phyloP scores from a whole-genome alignment of 2,888 invertebrate genomes.

The Tachina fera region DNA sequence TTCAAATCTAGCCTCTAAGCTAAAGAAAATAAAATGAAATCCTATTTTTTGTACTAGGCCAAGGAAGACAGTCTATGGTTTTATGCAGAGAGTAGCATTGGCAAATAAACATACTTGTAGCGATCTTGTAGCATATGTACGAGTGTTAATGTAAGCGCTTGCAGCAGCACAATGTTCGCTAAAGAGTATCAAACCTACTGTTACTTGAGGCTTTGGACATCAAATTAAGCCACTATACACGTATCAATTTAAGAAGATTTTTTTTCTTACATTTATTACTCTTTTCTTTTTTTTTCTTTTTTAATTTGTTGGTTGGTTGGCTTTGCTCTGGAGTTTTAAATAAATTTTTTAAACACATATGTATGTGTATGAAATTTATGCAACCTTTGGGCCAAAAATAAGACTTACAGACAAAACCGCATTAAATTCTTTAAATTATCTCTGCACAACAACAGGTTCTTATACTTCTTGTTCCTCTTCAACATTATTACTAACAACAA shows the following conservation, averaged over 20 bases:
- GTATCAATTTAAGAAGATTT: constrained; percentile 10
- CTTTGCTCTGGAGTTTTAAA: not conserved
- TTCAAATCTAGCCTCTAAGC: constrained; percentile 27
- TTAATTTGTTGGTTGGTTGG: not conserved
- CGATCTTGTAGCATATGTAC: constrained; percentile 19
- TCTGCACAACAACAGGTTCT: constrained; percentile 66
- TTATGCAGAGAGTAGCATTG: not conserved
- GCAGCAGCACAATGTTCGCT: not conserved
- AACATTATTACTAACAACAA: not conserved
- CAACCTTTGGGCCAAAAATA: constrained; percentile 48
- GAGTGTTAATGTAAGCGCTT: not conserved
- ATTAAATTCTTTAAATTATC: constrained; percentile 54
- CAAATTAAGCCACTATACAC: constrained; percentile 62
- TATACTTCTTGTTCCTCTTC: constrained; percentile 1
- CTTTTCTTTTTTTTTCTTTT: not conserved
- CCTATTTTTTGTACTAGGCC: not conserved
- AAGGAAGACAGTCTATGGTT: constrained; percentile 5
- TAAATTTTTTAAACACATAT: constrained; percentile 5
- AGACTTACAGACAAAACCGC: constrained; percentile 39
- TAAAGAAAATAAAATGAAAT: not conserved
- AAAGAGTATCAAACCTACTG: constrained; percentile 38
- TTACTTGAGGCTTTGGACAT: constrained; percentile 63
- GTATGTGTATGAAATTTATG: constrained; percentile 13
- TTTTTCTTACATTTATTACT: not conserved
- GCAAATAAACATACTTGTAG: not conserved